Evolutionary conservation across 2,888 invertebrate species (phyloP), one percentile per base, ranked within the genome.

Genomic region (Parnassius mnemosyne): DNA sequence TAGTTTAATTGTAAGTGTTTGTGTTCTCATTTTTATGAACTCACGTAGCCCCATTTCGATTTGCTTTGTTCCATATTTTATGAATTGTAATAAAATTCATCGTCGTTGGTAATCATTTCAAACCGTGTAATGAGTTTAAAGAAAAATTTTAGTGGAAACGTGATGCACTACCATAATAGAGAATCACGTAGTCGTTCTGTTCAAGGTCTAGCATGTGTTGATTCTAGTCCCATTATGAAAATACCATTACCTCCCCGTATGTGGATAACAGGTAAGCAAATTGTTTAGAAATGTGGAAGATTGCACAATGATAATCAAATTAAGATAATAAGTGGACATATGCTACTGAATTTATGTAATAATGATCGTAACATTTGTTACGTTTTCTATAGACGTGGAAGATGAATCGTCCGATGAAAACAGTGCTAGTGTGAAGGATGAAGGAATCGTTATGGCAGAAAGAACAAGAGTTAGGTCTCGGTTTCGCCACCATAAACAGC

Each of bases 211-310:
- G 74, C 82, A 46, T 78, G 77, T 71, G 77, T 78, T 69, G 67
- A 82, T 71, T 79, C 80, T 65, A 87, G 83, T 76, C 78, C 88
- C 71, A 77, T 83, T 57, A 81, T 89, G 80, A 91, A 89, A 82
- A 89, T 92, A 83, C 92, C 92, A 75, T 81, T 91, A 74, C 92
- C 92, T 67, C 92, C 92, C 71, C 85, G 88, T 75, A 78, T 87
- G 71, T 90, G 89, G 88, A 85, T 89, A 65, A 89, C 90, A 82
- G 92, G 92, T 89, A 75, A 81, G 74, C 64, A 68, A 71, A 68
- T 9, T 47, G 13, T 13, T 47, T 9, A 13, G 47, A 7, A 25
- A 25, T 3, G 25, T 25, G 3, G 5, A 25, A 25, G 25, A 25
- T 25, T 25, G 25, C 25, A 25, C 7, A 25, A 5, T 25, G 25